Percentiles rank a stretch among this genome's conserved stretches.
These are phyloP conservation scores for Hyalella azteca DNA, from an alignment of 2,888 invertebrate genomes.

Conservation along the genomic window DNA sequence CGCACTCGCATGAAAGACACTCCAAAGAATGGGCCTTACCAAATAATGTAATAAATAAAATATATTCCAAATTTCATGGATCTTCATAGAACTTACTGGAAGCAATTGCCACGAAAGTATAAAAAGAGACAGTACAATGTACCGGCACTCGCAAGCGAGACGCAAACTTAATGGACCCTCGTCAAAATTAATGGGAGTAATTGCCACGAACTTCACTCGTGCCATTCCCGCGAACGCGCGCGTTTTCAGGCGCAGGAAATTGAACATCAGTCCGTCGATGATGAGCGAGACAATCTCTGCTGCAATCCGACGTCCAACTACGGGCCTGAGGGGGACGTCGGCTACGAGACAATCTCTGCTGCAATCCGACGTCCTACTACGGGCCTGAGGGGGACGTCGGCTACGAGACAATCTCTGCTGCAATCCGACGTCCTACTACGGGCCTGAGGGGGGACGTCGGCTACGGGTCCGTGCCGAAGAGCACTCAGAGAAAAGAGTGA, in stretches of 20 bases:
- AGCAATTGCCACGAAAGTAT: not conserved
- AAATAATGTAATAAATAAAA: not conserved
- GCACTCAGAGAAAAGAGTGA: too few relatives aligned
- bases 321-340: not conserved
- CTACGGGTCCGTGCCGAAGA: too few relatives aligned
- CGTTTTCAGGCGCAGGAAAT: not conserved
- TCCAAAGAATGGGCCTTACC: not conserved
- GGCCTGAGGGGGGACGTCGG: not conserved
- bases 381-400: not conserved
- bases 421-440: not conserved
- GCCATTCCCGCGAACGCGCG: not conserved
- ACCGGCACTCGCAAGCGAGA: not conserved
- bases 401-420: not conserved
- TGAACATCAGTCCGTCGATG: not conserved
- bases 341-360: not conserved
- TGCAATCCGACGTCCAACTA: not conserved
- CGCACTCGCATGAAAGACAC: not conserved
- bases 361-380: not conserved
- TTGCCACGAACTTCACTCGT: not conserved
- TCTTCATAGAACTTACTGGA: not conserved
- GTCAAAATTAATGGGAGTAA: not conserved
- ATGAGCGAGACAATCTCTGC: not conserved
- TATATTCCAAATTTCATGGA: not conserved
- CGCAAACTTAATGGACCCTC: not conserved
- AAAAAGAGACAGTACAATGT: not conserved